Percentiles rank a stretch among this genome's conserved stretches.
These are phyloP conservation scores for Chiroxiphia lanceolata DNA, from an alignment of 2,797 vertebrate species.

Conservation along the genomic window DNA sequence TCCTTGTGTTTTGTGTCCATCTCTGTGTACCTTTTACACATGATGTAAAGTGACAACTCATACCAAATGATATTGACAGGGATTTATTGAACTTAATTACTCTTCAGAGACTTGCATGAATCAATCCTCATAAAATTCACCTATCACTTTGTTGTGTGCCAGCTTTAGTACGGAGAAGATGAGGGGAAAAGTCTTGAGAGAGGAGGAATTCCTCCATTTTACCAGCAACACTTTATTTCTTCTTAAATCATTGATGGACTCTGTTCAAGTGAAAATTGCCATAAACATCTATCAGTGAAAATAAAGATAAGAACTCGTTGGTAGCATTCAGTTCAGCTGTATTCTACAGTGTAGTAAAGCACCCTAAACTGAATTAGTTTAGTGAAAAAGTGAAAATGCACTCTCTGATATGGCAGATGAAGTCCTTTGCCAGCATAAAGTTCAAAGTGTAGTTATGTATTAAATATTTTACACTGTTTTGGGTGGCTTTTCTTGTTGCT, in stretches of 20 bases:
- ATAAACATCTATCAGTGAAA: not conserved
- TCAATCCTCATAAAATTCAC: constrained; percentile 35
- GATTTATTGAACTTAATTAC: constrained; percentile 60
- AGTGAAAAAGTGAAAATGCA: not conserved
- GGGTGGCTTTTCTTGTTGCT: accelerated
- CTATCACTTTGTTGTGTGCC: not conserved
- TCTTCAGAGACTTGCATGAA: constrained; percentile 5
- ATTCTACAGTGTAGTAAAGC: not conserved
- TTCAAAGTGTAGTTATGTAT: not conserved
- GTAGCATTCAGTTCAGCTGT: not conserved
- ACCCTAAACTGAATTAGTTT: not conserved
- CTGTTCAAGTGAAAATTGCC: not conserved
- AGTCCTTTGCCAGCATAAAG: not conserved
- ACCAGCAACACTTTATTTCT: not conserved
- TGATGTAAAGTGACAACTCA: constrained; percentile 41
- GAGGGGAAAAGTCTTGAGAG: not conserved
- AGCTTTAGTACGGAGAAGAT: not conserved
- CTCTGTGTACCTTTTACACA: not conserved
- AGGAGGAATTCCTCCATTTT: not conserved
- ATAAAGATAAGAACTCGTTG: not conserved
- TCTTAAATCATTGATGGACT: not conserved
- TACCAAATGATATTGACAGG: constrained; percentile 35
- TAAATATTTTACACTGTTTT: not conserved
- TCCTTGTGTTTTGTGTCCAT: not conserved
- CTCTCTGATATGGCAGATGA: accelerated